Evolutionary conservation across 1,140 invertebrate species (phyloP).

Genomic region (Vollenhovia emeryi): DNA sequence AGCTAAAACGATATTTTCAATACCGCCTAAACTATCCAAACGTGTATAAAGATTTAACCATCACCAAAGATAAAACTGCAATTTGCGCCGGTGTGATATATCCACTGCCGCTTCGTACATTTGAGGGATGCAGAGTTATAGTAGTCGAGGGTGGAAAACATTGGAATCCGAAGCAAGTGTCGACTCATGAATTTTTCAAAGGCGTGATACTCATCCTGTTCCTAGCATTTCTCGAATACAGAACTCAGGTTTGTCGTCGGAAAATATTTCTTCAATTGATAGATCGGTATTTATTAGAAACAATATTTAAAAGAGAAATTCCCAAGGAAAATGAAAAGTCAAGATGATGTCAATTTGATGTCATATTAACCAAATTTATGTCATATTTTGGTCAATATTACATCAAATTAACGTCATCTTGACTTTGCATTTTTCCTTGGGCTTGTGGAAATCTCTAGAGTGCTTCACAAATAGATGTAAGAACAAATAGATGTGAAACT

Average conservation of each 20-base stretch:
- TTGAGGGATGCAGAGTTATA: slow-evolving; percentile 86
- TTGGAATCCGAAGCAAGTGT: slow-evolving; percentile 88
- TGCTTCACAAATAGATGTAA: neutral
- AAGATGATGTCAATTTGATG: too few species aligned
- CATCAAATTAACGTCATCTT: too few species aligned
- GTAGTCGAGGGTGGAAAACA: slow-evolving; percentile 86
- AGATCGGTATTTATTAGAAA: too few species aligned
- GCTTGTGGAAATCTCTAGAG: neutral
- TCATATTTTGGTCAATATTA: too few species aligned
- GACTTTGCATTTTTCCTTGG: too few species aligned
- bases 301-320: slow-evolving; percentile 5
- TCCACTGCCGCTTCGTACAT: slow-evolving; percentile 86
- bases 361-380: too few species aligned
- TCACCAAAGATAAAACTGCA: slow-evolving; percentile 83
- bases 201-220: slow-evolving; percentile 87
- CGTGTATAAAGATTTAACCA: slow-evolving; percentile 84
- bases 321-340: too few species aligned
- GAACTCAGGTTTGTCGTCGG: slow-evolving; percentile 85
- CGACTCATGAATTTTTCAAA: slow-evolving; percentile 87
- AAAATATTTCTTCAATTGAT: neutral
- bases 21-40: slow-evolving; percentile 86
- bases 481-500: neutral
- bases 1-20: slow-evolving; percentile 88
- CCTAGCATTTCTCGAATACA: slow-evolving; percentile 87
- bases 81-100: slow-evolving; percentile 86